Conservation (phyloP, 2,113 vertebrate genomes). For the Sphyrna mokarran region DNA sequence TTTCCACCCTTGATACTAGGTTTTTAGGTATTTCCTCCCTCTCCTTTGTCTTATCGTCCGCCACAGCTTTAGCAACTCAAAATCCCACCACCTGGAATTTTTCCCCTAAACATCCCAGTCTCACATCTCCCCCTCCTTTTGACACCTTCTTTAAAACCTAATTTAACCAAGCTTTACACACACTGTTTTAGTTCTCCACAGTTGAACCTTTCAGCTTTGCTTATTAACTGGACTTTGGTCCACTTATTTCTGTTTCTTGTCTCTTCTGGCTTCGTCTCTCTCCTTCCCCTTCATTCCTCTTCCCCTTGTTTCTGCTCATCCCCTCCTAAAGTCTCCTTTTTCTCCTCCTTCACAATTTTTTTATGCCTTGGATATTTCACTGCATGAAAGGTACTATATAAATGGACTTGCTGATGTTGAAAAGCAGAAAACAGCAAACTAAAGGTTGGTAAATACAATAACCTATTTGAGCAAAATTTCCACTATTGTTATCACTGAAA, state of each 20-base stretch:
- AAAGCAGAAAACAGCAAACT: not conserved
- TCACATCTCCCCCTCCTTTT: not conserved
- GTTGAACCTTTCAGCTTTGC: conserved; percentile 54
- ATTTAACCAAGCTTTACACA: conserved; percentile 44
- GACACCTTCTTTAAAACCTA: not conserved
- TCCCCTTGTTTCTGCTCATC: conserved; percentile 54
- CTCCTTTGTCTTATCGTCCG: not conserved
- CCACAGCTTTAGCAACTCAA: not conserved
- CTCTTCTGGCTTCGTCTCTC: conserved; percentile 42
- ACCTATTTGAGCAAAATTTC: too few species aligned
- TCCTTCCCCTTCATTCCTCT: conserved; percentile 39
- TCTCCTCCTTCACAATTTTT: not conserved
- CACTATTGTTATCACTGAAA: not conserved
- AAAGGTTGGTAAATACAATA: not conserved
- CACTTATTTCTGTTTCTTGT: conserved; percentile 44
- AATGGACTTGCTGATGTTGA: not conserved
- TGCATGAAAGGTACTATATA: not conserved
- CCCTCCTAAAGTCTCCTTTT: not conserved
- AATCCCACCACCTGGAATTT: not conserved
- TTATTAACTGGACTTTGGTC: conserved; percentile 56
- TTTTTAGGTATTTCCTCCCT: not conserved
- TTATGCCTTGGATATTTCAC: not conserved
- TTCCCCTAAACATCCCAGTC: not conserved
- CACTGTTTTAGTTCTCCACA: conserved; percentile 57
- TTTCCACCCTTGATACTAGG: not conserved